A percentile compares a stretch with the other conserved stretches of the same genome.
phyloP scores from a whole-genome alignment of 2,888 invertebrate genomes.

The Heteromurus nitidus region DNA sequence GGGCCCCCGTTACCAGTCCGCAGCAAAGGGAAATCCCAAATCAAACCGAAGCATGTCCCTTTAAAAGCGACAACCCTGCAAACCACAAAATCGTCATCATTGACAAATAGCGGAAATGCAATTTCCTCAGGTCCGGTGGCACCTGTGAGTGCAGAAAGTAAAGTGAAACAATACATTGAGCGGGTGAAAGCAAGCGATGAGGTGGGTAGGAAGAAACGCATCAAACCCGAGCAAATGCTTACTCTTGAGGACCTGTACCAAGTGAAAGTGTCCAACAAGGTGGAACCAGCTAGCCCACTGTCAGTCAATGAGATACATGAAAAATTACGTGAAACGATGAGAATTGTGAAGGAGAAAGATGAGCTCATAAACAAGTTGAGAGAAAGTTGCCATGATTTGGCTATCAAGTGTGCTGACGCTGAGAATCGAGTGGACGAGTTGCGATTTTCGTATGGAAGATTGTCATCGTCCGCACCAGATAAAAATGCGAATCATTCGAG shows the following conservation, averaged over 20 bases:
- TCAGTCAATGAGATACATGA: slow-evolving; percentile 41
- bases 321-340: slow-evolving; percentile 61
- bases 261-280: slow-evolving; percentile 25
- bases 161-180: slow-evolving; percentile 70
- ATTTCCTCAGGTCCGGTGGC: background rate
- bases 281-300: background rate
- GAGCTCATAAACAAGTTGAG: slow-evolving; percentile 68
- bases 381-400: slow-evolving; percentile 68
- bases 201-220: slow-evolving; percentile 48
- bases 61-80: slow-evolving; percentile 38
- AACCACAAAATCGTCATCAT: background rate
- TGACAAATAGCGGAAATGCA: background rate
- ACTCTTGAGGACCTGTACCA: slow-evolving; percentile 70
- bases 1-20: slow-evolving; percentile 62
- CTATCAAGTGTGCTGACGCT: slow-evolving; percentile 71
- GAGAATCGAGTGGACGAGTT: slow-evolving; percentile 71
- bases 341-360: slow-evolving; percentile 71
- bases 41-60: slow-evolving; percentile 14
- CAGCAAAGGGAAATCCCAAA: slow-evolving; percentile 25
- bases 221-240: slow-evolving; percentile 63
- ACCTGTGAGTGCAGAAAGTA: slow-evolving; percentile 56
- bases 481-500: background rate
- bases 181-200: slow-evolving; percentile 66
- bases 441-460: slow-evolving; percentile 61
- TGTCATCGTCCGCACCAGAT: background rate